Percentiles rank a stretch among this genome's conserved stretches.
Conservation (phyloP, 2,888 invertebrate genomes). For the Crioceris asparagi region DNA sequence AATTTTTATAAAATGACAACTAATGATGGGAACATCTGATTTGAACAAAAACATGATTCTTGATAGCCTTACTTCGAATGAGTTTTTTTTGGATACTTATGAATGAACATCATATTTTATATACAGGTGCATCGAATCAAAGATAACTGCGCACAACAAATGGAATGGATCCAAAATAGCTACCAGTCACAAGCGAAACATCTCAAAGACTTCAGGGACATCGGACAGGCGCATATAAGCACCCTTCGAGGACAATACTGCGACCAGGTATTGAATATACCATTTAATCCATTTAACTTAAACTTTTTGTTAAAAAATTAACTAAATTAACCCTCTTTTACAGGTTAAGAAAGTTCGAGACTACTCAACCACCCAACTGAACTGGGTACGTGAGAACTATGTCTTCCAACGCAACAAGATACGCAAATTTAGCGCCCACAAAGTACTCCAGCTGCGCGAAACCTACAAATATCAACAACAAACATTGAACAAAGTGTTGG, state of each 20-base stretch:
- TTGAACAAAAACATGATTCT: too few species aligned
- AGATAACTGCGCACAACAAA: constrained; percentile 88
- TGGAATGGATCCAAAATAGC: constrained; percentile 88
- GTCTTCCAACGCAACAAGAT: constrained; percentile 91
- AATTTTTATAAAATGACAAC: too few species aligned
- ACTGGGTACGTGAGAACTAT: constrained; percentile 91
- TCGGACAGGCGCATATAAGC: constrained; percentile 79
- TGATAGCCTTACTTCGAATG: too few species aligned
- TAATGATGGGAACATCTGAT: too few species aligned
- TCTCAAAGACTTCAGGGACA: constrained; percentile 79
- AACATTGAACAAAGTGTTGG: constrained; percentile 85
- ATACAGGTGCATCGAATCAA: constrained; percentile 70
- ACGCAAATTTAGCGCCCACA: constrained; percentile 88
- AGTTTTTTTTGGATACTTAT: too few species aligned
- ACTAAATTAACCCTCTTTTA: too few species aligned
- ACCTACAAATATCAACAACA: constrained; percentile 95
- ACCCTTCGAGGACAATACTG: constrained; percentile 83
- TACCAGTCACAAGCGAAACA: constrained; percentile 82
- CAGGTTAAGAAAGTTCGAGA: constrained; percentile 86
- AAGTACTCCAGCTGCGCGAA: constrained; percentile 77
- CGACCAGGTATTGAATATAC: too few species aligned
- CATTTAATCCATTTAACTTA: too few species aligned
- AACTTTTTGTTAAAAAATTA: too few species aligned
- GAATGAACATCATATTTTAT: constrained; percentile 6
- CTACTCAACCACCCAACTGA: constrained; percentile 82